Evolutionary conservation across 1,140 invertebrate genomes (phyloP).

Genomic region (Drosophila kanapiae): DNA sequence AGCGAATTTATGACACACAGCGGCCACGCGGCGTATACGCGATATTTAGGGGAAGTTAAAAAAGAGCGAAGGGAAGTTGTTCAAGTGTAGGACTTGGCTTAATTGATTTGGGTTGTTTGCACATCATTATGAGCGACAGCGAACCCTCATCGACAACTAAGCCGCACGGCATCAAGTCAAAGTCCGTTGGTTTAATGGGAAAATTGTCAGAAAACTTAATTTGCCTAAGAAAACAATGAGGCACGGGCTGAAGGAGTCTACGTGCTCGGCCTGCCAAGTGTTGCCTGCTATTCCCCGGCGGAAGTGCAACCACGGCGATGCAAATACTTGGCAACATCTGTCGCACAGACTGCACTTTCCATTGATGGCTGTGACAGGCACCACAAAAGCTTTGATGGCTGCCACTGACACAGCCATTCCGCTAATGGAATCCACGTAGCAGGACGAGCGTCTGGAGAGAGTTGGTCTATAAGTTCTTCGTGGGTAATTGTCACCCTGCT

Average conservation of each 20-base stretch:
- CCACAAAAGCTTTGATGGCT: constrained; percentile 48
- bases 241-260: constrained; percentile 19
- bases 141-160: constrained; percentile 45
- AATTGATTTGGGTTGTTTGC: constrained; percentile 55
- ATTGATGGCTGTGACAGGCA: constrained; percentile 49
- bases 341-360: constrained; percentile 33
- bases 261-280: constrained; percentile 51
- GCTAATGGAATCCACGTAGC: constrained; percentile 44
- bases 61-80: too few species aligned
- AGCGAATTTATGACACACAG: constrained; percentile 54
- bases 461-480: constrained; percentile 18
- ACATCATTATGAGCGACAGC: constrained; percentile 60
- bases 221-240: constrained; percentile 66
- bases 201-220: constrained; percentile 53
- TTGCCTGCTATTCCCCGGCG: constrained; percentile 16
- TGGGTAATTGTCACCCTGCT: constrained; percentile 31
- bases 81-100: constrained; percentile 24
- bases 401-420: constrained; percentile 27
- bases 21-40: constrained; percentile 41
- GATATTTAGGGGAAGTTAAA: constrained; percentile 5
- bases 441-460: not conserved
- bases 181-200: constrained; percentile 49
- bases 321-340: constrained; percentile 18
- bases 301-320: constrained; percentile 52
- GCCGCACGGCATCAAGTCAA: constrained; percentile 28